Percentiles rank a stretch among this genome's conserved stretches.
Evolutionary conservation across 1,140 invertebrate species (phyloP).

Genomic region (Wasmannia auropunctata): DNA sequence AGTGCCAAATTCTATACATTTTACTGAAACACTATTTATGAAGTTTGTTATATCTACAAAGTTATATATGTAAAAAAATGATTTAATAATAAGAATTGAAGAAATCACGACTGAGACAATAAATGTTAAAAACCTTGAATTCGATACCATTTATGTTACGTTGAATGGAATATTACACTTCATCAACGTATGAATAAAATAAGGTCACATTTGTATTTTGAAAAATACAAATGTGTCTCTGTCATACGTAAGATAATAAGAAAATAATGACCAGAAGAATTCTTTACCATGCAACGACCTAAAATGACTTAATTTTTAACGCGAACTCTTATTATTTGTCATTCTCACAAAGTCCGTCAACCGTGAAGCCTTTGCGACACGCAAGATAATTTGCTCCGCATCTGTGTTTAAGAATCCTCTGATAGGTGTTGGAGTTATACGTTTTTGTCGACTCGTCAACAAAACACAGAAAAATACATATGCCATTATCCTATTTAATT

Average conservation of each 20-base stretch:
- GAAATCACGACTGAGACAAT: neutral
- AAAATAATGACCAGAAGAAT: constrained; percentile 16
- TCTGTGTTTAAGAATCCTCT: neutral
- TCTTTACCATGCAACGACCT: neutral
- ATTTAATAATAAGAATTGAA: neutral
- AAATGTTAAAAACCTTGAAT: neutral
- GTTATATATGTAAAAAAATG: neutral
- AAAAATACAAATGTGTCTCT: neutral
- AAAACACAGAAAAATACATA: neutral
- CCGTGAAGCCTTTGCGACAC: constrained; percentile 8
- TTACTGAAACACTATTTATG: neutral
- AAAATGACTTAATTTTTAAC: constrained; percentile 25
- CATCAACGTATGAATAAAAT: neutral
- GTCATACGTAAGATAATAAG: neutral
- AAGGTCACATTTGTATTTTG: neutral
- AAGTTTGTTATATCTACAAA: constrained; percentile 8
- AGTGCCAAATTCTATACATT: neutral
- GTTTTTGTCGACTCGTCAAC: neutral
- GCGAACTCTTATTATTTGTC: neutral
- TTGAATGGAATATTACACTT: neutral
- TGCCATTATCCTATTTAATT: neutral
- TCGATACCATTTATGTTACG: neutral
- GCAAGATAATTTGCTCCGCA: neutral
- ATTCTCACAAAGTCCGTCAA: constrained; percentile 30
- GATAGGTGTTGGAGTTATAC: neutral